These are phyloP conservation scores for Empidonax traillii DNA, from an alignment of 2,113 vertebrate species.

Conservation along the genomic window DNA sequence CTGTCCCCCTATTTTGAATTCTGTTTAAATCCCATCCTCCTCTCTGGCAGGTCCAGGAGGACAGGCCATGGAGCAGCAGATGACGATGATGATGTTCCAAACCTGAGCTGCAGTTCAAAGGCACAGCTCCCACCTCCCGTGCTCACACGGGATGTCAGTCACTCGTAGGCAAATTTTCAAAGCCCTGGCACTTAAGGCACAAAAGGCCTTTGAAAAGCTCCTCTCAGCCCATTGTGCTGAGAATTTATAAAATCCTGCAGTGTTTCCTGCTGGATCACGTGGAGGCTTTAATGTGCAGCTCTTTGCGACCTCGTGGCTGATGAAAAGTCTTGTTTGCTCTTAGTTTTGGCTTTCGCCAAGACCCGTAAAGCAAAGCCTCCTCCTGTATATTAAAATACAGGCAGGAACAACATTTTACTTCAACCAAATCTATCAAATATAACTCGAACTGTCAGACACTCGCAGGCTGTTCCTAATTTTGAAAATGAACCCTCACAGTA, in stretches of 20 bases:
- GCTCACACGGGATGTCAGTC: neutral
- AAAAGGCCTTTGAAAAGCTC: conserved; percentile 19
- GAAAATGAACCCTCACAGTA: conserved; percentile 12
- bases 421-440: neutral
- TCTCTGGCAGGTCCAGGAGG: neutral
- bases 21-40: neutral
- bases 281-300: conserved; percentile 33
- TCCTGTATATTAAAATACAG: neutral
- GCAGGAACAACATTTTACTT: neutral
- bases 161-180: conserved; percentile 46
- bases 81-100: neutral
- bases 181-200: neutral
- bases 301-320: conserved; percentile 8
- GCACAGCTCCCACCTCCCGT: neutral
- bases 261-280: conserved; percentile 1
- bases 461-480: conserved; percentile 41
- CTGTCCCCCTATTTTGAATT: neutral
- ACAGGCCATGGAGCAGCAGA: neutral
- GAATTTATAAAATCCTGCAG: neutral
- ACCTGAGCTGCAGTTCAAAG: neutral
- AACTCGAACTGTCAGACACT: conserved; percentile 18
- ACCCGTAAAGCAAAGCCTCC: neutral
- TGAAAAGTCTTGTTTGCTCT: conserved; percentile 1
- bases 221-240: neutral
- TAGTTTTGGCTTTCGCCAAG: neutral